These are phyloP conservation scores for Adineta ricciae DNA, from an alignment of 2,888 invertebrate genomes.

Conservation along the genomic window DNA sequence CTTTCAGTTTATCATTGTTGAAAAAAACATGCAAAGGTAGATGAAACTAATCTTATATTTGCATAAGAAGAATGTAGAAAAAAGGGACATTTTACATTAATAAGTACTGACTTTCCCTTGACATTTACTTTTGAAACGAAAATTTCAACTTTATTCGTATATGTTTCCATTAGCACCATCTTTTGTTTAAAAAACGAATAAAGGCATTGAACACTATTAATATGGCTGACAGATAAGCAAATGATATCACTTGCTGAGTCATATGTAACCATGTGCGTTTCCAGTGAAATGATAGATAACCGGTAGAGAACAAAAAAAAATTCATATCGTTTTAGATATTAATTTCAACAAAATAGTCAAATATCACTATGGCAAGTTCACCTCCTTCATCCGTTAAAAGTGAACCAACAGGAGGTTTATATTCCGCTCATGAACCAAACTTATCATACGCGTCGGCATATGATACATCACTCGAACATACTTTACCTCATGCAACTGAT, in stretches of 20 bases:
- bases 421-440: background rate
- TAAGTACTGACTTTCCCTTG: background rate
- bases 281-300: background rate
- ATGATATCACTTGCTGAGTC: background rate
- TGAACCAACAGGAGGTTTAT: background rate
- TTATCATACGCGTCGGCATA: background rate
- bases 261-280: background rate
- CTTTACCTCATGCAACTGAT: background rate
- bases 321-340: background rate
- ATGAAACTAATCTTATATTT: background rate
- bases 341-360: background rate
- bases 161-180: background rate
- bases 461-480: background rate
- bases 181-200: background rate
- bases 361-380: background rate
- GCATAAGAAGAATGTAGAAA: background rate
- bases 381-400: background rate
- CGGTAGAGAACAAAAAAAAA: background rate
- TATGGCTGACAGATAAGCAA: background rate
- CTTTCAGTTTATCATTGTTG: background rate
- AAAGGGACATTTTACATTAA: background rate
- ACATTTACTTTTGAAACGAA: background rate
- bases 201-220: background rate
- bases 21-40: background rate
- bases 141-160: background rate